Conservation (phyloP, 1,140 invertebrate species). For the Watersipora subatra region DNA sequence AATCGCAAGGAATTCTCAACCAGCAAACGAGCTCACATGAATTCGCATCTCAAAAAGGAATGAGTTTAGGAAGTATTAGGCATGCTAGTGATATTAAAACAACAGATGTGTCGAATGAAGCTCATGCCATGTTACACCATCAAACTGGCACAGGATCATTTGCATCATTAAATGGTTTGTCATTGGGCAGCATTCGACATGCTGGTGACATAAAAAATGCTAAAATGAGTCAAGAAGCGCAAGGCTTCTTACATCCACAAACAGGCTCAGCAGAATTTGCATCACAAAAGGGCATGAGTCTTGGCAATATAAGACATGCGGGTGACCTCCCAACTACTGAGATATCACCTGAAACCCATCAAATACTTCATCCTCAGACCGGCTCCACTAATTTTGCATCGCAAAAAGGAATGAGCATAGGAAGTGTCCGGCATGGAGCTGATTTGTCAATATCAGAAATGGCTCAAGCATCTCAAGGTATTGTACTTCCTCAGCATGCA, state of each 20-base stretch:
- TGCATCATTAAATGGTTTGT: too few relatives aligned
- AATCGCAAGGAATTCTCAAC: background rate
- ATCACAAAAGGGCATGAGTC: too few relatives aligned
- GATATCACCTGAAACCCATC: too few relatives aligned
- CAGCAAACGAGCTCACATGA: slow-evolving; percentile 88
- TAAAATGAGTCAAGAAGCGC: slow-evolving; percentile 18
- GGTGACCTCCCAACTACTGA: too few relatives aligned
- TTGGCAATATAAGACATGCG: too few relatives aligned
- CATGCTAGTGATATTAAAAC: slow-evolving; percentile 25
- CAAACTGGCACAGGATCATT: slow-evolving; percentile 55
- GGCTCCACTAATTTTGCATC: too few relatives aligned
- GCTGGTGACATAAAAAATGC: slow-evolving; percentile 24
- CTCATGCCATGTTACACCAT: background rate
- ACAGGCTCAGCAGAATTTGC: too few relatives aligned
- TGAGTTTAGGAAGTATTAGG: slow-evolving; percentile 27
- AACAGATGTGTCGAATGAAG: background rate
- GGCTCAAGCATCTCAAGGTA: background rate
- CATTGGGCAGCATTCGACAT: slow-evolving; percentile 86
- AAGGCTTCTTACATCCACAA: slow-evolving; percentile 65
- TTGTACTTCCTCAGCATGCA: slow-evolving; percentile 36
- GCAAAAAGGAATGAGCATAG: background rate
- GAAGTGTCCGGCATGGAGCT: background rate
- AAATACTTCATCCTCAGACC: too few relatives aligned
- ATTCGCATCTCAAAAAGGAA: slow-evolving; percentile 43
- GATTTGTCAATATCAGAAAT: background rate